Percentiles rank a stretch among this genome's conserved stretches.
phyloP scores from a whole-genome alignment of 2,888 invertebrate species.

The Orthosia cruda region DNA sequence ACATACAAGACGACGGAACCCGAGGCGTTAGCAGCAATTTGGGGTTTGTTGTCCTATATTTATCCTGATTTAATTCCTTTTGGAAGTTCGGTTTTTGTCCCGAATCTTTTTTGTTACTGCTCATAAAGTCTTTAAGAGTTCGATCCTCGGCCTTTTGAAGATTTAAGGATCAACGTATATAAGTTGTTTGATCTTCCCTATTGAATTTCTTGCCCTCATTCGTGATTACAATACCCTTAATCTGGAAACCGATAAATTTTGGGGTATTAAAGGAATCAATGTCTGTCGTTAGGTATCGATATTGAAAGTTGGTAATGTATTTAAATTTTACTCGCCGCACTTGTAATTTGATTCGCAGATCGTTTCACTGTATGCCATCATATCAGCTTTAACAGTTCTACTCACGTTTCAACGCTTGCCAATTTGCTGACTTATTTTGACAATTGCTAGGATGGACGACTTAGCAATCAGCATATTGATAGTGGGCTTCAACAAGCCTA shows the following conservation, averaged over 20 bases:
- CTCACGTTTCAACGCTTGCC: constrained; percentile 12
- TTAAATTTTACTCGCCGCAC: not conserved
- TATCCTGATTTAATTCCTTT: constrained; percentile 62
- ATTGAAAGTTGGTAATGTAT: constrained; percentile 15
- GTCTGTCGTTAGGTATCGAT: constrained; percentile 17
- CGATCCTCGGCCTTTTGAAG: constrained; percentile 55
- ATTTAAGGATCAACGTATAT: constrained; percentile 55
- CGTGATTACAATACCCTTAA: constrained; percentile 57
- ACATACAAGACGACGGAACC: constrained; percentile 44
- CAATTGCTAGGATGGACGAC: constrained; percentile 23
- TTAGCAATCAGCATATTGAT: constrained; percentile 40
- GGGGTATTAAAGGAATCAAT: constrained; percentile 17
- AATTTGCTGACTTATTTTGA: constrained; percentile 33
- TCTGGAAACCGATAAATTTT: constrained; percentile 47
- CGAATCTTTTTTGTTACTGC: constrained; percentile 52
- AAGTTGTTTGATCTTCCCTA: constrained; percentile 61
- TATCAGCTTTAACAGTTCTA: not conserved
- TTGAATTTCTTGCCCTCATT: constrained; percentile 48
- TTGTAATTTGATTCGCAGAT: not conserved
- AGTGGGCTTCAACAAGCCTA: constrained; percentile 22
- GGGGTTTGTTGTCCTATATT: constrained; percentile 58
- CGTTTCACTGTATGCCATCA: constrained; percentile 13
- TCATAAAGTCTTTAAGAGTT: constrained; percentile 61
- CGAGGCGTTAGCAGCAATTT: constrained; percentile 49
- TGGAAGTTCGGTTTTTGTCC: constrained; percentile 41